Percentiles rank a stretch among this genome's conserved stretches.
Evolutionary conservation across 2,113 vertebrate species (phyloP).

Genomic region (Glareola pratincola): DNA sequence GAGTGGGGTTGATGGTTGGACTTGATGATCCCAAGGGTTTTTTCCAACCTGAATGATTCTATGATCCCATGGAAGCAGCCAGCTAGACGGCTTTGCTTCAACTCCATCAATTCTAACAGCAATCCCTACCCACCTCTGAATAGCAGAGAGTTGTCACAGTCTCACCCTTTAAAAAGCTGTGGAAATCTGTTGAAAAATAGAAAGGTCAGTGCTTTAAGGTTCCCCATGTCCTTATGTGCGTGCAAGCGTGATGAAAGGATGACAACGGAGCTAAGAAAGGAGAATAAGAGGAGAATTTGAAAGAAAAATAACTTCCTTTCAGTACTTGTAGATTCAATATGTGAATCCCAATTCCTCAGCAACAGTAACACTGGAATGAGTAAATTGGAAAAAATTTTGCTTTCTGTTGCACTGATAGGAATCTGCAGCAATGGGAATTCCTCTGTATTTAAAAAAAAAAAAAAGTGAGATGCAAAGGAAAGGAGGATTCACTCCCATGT

Average conservation of each 20-base stretch:
- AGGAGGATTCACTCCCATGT: not conserved
- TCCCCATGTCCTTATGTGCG: not conserved
- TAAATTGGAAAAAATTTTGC: not conserved
- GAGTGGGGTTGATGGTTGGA: too few species aligned
- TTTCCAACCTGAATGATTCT: too few species aligned
- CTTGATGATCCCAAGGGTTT: too few species aligned
- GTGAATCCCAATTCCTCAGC: not conserved
- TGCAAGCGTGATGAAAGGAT: not conserved
- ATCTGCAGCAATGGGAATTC: not conserved
- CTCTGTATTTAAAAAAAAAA: not conserved
- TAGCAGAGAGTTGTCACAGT: not conserved
- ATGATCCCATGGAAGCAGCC: not conserved
- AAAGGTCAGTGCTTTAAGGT: not conserved
- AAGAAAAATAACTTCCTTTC: conserved; percentile 14
- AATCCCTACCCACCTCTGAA: not conserved
- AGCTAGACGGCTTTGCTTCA: not conserved
- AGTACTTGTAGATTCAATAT: not conserved
- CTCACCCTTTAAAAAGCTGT: not conserved
- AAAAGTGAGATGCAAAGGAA: not conserved
- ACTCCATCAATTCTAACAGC: not conserved
- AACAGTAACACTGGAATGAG: not conserved
- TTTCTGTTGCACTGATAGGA: not conserved
- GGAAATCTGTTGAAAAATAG: not conserved
- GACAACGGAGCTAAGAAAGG: not conserved
- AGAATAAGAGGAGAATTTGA: not conserved